These are phyloP conservation scores for Erythrolamprus reginae DNA, from an alignment of 2,113 vertebrate species.

Conservation along the genomic window DNA sequence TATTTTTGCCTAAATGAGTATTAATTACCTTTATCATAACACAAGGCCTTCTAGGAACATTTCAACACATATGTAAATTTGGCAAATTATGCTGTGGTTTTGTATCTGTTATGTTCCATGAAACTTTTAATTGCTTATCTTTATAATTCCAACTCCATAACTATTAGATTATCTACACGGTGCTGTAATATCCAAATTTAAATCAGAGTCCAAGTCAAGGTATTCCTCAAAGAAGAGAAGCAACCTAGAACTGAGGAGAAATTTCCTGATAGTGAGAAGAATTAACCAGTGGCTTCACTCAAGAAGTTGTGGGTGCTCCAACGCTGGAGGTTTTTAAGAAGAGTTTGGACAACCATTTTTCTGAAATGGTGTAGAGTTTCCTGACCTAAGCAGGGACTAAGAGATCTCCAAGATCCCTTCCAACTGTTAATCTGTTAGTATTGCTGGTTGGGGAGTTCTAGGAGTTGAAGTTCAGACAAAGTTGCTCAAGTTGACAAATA, in stretches of 20 bases:
- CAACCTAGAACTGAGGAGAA: no score
- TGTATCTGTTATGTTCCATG: not conserved
- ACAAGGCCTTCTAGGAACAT: not conserved
- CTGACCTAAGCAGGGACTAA: no score
- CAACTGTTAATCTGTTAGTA: not conserved
- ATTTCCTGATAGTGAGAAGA: no score
- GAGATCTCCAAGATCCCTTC: no score
- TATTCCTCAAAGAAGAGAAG: no score
- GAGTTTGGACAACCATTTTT: no score
- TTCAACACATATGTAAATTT: not conserved
- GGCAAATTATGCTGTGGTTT: not conserved
- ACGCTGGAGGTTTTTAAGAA: no score
- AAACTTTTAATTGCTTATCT: not conserved
- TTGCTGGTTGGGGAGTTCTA: not conserved
- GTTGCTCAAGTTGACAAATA: not conserved
- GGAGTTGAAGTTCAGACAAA: not conserved
- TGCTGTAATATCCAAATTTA: no score
- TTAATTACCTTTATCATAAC: not conserved
- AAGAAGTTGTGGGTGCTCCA: no score
- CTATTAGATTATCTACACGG: not conserved
- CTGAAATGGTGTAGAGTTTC: no score
- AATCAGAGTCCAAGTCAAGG: no score
- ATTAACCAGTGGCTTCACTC: no score
- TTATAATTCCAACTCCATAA: slow-evolving; percentile 14
- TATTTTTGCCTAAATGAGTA: not conserved